Base-by-base conservation (phyloP, 2,888 invertebrate species). In the Elgonia sp. region DNA sequence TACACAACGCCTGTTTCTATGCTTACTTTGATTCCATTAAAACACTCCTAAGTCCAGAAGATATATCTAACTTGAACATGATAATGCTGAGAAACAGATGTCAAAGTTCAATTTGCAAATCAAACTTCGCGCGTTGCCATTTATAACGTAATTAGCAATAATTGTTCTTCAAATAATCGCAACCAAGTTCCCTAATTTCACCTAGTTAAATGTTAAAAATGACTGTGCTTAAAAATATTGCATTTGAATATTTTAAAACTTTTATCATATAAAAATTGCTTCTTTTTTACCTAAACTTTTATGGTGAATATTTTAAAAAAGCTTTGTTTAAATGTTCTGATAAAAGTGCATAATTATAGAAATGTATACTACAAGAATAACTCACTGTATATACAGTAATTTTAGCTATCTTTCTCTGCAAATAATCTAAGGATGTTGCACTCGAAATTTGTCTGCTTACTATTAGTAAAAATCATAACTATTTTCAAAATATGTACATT, bases 401-500 rank as follows among this genome's bases (percentile, higher is more conserved):
- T 29, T 29, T 29, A 29, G 29, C 29, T 29, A 29, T 42, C 42
- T 42, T 42, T 42, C 2, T 42, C 42, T 29, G 5, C 3, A 3
- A 29, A 29, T 29, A 29, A 9, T 0, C 20, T 12, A 14, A 42
- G 37, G 42, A 65, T 20, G 65, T 65, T 42, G 42, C 65, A 42
- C 12, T 65, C n/a, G 57, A 57, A 73, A 60, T 42, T 57, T 16
- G 12, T 42, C 42, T 72, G 16, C 18, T 39, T 55, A 14, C 39
- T 21, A 53, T 8, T 73, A 42, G 60, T 21, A 39, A 57, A 73
- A 40, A 60, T 55, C 57, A 3, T 21, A 20, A 60, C 40, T 39
- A 57, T 73, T 72, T 73, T 60, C 60, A 40, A 57, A 73, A 55
- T 72, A 20, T 12, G 18, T 72, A 55, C n/a, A n/a, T 60, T 73